Conservation (phyloP, 2,113 vertebrate genomes). For the Phrynocephalus versicolor region DNA sequence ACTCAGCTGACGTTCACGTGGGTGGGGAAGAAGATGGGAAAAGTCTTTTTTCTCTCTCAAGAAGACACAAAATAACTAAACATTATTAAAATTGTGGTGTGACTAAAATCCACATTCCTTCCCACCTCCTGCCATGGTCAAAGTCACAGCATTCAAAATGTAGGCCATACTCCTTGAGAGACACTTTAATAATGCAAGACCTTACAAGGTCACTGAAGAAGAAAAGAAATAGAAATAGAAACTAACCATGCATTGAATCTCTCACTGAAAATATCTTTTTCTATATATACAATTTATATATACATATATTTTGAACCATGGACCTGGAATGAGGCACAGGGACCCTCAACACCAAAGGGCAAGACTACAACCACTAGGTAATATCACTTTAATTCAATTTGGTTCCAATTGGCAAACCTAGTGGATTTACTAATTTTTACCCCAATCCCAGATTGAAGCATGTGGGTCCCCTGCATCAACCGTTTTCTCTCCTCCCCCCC, state of each 20-base stretch:
- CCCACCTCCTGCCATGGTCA: slow-evolving; percentile 23
- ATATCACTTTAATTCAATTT: no score
- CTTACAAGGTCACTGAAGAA: slow-evolving; percentile 65
- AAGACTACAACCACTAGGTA: no score
- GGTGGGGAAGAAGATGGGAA: slow-evolving; percentile 7
- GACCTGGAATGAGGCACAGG: no score
- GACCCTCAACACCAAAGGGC: no score
- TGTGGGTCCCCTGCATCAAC: no score
- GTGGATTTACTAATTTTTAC: no score
- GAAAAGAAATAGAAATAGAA: slow-evolving; percentile 29
- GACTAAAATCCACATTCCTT: slow-evolving; percentile 52
- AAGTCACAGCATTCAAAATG: slow-evolving; percentile 53
- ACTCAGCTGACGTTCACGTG: slow-evolving; percentile 30
- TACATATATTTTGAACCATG: slow-evolving; percentile 38
- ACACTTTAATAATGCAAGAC: slow-evolving; percentile 68
- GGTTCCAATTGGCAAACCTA: no score
- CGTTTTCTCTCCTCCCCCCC: no score
- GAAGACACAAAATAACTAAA: slow-evolving; percentile 42
- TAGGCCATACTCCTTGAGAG: slow-evolving; percentile 58
- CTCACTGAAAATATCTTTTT: slow-evolving; percentile 44
- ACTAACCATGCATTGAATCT: slow-evolving; percentile 12
- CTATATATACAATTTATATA: neutral
- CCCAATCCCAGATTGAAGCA: no score
- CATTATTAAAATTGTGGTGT: slow-evolving; percentile 36
- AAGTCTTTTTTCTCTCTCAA: slow-evolving; percentile 44